phyloP scores from a whole-genome alignment of 2,113 vertebrate species.

The Coptodon rendalli region DNA sequence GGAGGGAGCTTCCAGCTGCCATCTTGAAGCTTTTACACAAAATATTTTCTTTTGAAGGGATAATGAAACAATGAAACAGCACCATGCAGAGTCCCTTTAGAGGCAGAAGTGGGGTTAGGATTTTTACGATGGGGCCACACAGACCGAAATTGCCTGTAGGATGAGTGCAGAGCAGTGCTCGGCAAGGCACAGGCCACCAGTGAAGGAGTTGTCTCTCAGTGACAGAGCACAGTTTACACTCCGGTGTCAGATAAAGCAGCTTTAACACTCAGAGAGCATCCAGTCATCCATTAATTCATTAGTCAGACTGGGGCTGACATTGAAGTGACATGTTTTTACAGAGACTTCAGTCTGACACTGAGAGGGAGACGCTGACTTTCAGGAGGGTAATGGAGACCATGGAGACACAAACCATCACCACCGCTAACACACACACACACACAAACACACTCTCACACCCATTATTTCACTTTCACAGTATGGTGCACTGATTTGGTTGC shows the following conservation, averaged over 20 bases:
- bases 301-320: background rate
- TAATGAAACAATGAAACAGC: background rate
- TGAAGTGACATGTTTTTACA: background rate
- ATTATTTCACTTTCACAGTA: constrained; percentile 19
- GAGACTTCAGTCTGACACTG: constrained; percentile 19
- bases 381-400: constrained; percentile 25
- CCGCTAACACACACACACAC: background rate
- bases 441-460: background rate
- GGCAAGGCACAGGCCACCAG: background rate
- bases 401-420: constrained; percentile 38
- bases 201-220: constrained; percentile 7
- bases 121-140: background rate
- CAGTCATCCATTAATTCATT: constrained; percentile 18
- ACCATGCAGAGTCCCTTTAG: background rate
- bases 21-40: background rate
- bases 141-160: background rate
- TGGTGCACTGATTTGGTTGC: background rate
- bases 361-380: constrained; percentile 12
- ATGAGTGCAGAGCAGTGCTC: background rate
- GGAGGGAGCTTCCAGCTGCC: background rate
- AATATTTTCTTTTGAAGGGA: background rate
- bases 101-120: background rate
- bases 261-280: background rate
- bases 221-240: background rate
- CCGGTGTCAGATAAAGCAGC: constrained; percentile 15